These are phyloP conservation scores for Pangasius macronema DNA, from an alignment of 2,797 vertebrate species.

Conservation along the genomic window DNA sequence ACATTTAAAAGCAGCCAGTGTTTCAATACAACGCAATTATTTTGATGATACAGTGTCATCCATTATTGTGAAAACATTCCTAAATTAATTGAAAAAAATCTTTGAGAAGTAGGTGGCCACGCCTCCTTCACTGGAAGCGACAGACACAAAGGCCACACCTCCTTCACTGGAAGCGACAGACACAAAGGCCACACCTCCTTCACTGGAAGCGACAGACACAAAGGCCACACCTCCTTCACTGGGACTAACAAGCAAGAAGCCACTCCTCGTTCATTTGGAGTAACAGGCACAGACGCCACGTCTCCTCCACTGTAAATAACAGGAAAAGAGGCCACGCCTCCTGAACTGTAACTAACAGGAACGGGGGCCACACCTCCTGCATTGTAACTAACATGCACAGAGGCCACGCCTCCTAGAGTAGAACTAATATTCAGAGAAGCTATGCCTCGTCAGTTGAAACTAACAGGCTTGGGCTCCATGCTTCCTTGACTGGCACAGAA, in stretches of 20 bases:
- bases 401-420: not conserved
- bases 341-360: not conserved
- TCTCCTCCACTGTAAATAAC: not conserved
- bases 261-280: not conserved
- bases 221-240: not conserved
- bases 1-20: not conserved
- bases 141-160: not conserved
- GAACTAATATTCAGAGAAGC: not conserved
- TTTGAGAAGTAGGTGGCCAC: not conserved
- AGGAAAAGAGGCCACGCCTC: not conserved
- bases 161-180: not conserved
- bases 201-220: not conserved
- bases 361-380: not conserved
- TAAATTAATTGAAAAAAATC: not conserved
- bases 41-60: not conserved
- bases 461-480: not conserved
- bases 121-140: not conserved
- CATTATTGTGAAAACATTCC: not conserved
- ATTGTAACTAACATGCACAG: no score
- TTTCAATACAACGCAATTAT: not conserved
- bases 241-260: not conserved
- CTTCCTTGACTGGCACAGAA: not conserved
- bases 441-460: not conserved
- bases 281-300: not conserved
- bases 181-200: not conserved